These are phyloP conservation scores for Apistogramma diplotaenia DNA, from an alignment of 2,113 vertebrate species.

Conservation along the genomic window DNA sequence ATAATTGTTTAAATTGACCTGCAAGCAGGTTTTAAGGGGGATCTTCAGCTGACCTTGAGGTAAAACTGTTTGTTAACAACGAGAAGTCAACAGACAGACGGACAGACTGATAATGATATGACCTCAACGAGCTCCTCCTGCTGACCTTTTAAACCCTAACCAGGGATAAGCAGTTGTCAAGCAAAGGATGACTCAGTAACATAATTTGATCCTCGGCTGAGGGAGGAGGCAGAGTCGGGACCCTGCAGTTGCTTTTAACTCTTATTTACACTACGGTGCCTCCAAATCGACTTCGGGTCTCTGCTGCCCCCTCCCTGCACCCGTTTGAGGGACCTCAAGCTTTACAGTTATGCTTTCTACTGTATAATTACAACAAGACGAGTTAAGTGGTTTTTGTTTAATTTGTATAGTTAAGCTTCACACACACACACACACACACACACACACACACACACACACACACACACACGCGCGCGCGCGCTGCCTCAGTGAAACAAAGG, in stretches of 20 bases:
- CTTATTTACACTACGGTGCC: constrained; percentile 24
- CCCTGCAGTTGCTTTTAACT: constrained; percentile 23
- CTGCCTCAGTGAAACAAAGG: not conserved
- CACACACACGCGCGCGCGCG: too few species aligned
- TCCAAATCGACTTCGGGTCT: constrained; percentile 52
- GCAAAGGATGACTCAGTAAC: not conserved
- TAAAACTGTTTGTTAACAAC: not conserved
- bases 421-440: too few species aligned
- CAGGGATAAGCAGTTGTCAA: constrained; percentile 27
- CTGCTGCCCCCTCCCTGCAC: constrained; percentile 65
- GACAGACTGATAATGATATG: not conserved
- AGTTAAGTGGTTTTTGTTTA: not conserved
- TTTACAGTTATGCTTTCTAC: not conserved
- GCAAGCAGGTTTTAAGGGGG: not conserved
- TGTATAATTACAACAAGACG: not conserved
- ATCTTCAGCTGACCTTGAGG: not conserved
- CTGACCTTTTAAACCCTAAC: constrained; percentile 39
- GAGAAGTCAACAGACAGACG: too few species aligned
- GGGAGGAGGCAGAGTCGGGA: constrained; percentile 24
- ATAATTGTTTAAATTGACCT: not conserved
- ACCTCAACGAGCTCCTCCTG: constrained; percentile 23
- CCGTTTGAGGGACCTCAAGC: constrained; percentile 2
- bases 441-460: not conserved
- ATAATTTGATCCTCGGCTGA: constrained; percentile 18
- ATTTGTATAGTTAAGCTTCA: not conserved